Base-by-base conservation (phyloP, 2,113 vertebrate genomes). In the Pycnonotus jocosus region DNA sequence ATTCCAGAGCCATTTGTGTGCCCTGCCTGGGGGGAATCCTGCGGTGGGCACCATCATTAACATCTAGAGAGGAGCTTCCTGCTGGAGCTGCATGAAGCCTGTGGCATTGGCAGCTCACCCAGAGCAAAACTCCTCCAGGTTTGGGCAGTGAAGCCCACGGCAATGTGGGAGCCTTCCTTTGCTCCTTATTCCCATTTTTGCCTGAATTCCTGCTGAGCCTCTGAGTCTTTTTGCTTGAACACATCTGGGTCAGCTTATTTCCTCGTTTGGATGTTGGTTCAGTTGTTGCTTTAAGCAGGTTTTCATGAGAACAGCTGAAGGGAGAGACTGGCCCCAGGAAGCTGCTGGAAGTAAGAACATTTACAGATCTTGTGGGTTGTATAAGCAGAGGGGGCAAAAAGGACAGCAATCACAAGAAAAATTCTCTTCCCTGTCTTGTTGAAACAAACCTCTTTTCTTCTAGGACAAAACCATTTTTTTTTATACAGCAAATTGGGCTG, bases 121-220 rank as follows among this genome's bases (percentile, higher is more conserved):
- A 42, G 42, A 21, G 33, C 42, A 64, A 48, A 80, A 23, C 16
- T 30, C 21, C 51, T 40, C 13, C 0, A 2, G 35, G 5, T 71
- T 37, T 54, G 45, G 42, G 30, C 42, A 48, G 0, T 25, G 61
- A 60, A 57, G 33, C 30, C 23, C 12, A 2, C 0, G 2, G 44
- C 78, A 48, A 12, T 6, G 2, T 6, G 27, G 9, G 30, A 35
- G 27, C n/a, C 27, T 51, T 51, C 9, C 48, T 60, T 40, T 44
- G 58, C 71, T 82, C 42, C 40, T 72, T 30, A 13, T 50, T 72
- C 58, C 74, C 14, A 10, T 18, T 72, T 92, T 57, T 65, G 33
- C 42, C 61, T 58, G 30, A 84, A 74, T 87, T 93, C 73, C 54
- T 84, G 69, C 84, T 2, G 4, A 85, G 66, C 22, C 74, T 33